Conservation (phyloP, 1,140 invertebrate species). For the Octopus sinensis region DNA sequence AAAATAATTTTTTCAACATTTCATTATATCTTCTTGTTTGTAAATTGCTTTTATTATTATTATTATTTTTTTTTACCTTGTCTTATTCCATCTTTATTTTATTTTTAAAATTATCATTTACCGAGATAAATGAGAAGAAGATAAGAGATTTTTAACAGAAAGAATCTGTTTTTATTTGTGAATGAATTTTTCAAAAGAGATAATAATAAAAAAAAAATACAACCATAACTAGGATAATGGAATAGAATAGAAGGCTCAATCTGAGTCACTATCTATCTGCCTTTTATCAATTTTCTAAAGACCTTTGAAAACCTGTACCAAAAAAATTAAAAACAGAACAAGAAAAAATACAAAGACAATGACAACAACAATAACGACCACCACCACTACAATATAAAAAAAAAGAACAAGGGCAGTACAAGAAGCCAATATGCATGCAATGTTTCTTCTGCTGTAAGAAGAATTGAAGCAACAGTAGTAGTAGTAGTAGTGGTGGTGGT, state of each 20-base stretch:
- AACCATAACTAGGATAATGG: neutral
- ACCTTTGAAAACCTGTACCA: neutral
- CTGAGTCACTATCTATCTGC: no score
- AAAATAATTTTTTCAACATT: no score
- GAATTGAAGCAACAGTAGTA: neutral
- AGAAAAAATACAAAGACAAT: neutral
- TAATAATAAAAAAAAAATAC: neutral
- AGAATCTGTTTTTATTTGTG: neutral
- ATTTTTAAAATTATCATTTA: no score
- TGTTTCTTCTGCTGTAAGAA: no score
- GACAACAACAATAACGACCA: neutral
- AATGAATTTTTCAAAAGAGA: neutral
- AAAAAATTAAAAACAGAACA: neutral
- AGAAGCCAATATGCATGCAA: neutral
- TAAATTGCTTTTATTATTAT: no score
- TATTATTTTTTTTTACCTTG: no score
- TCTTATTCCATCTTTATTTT: no score
- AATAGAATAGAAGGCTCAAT: neutral
- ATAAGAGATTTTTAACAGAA: neutral
- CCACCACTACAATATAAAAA: neutral
- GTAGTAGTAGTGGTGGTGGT: neutral
- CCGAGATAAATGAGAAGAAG: neutral
- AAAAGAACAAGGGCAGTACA: neutral
- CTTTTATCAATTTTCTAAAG: no score
- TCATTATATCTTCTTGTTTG: no score